phyloP scores from a whole-genome alignment of 2,888 invertebrate genomes.

The Epinotia bilunana region DNA sequence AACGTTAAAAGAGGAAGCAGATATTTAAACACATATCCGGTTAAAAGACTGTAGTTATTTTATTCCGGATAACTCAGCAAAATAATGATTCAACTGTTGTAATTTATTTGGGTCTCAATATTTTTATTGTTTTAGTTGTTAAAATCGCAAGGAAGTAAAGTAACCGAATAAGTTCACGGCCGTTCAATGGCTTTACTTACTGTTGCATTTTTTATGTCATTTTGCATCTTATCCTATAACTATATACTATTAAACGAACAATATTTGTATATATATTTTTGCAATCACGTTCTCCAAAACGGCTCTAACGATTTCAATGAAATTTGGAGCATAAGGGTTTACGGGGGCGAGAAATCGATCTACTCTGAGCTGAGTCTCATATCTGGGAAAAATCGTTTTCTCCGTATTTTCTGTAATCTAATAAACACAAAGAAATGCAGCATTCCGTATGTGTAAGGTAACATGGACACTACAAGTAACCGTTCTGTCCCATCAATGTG shows the following conservation, averaged over 20 bases:
- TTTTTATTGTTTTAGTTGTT: conserved; percentile 8
- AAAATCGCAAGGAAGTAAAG: conserved; percentile 18
- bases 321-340: too few species aligned
- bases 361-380: too few species aligned
- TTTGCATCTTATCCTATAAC: conserved; percentile 2
- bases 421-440: too few species aligned
- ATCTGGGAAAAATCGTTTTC: too few species aligned
- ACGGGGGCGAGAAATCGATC: too few species aligned
- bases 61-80: neutral
- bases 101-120: neutral
- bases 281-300: too few species aligned
- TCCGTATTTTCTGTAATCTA: too few species aligned
- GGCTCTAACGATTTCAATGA: too few species aligned
- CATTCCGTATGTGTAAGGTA: too few species aligned
- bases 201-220: neutral
- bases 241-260: neutral
- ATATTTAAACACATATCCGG: neutral
- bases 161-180: conserved; percentile 23
- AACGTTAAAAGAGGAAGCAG: neutral
- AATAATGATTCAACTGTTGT: neutral
- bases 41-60: neutral
- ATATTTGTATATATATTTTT: too few species aligned
- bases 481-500: too few species aligned
- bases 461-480: too few species aligned
- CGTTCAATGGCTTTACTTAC: neutral